These are phyloP conservation scores for Trachelus iudaicus DNA, from an alignment of 2,888 invertebrate genomes.

Conservation along the genomic window DNA sequence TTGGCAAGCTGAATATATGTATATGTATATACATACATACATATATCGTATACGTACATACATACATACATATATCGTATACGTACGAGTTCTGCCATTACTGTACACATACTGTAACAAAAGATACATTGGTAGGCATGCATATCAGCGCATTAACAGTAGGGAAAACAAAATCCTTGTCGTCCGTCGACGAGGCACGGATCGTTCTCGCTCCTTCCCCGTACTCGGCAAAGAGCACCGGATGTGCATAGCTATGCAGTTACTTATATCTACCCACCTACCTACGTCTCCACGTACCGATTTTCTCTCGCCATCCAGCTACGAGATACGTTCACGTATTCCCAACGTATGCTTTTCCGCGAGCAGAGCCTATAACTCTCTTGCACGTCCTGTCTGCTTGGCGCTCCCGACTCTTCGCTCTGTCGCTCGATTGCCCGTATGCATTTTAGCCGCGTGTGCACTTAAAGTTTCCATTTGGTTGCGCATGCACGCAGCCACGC, in stretches of 20 bases:
- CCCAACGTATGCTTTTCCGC: background rate
- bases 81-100: slow-evolving; percentile 29
- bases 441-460: slow-evolving; percentile 38
- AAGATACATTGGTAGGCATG: background rate
- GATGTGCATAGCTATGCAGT: background rate
- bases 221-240: background rate
- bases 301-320: background rate
- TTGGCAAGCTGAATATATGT: background rate
- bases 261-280: background rate
- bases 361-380: background rate
- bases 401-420: background rate
- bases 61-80: slow-evolving; percentile 11
- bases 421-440: slow-evolving; percentile 13
- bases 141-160: background rate
- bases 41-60: slow-evolving; percentile 25
- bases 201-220: background rate
- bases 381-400: background rate
- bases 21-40: slow-evolving; percentile 7
- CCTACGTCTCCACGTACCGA: background rate
- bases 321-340: background rate
- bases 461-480: slow-evolving; percentile 53
- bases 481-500: slow-evolving; percentile 37
- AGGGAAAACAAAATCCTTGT: slow-evolving; percentile 1
- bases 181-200: background rate
- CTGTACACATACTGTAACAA: background rate